Percentiles rank a stretch among this genome's conserved stretches.
Conservation (phyloP, 2,797 vertebrate genomes). For the Odontamblyopus rebecca region DNA sequence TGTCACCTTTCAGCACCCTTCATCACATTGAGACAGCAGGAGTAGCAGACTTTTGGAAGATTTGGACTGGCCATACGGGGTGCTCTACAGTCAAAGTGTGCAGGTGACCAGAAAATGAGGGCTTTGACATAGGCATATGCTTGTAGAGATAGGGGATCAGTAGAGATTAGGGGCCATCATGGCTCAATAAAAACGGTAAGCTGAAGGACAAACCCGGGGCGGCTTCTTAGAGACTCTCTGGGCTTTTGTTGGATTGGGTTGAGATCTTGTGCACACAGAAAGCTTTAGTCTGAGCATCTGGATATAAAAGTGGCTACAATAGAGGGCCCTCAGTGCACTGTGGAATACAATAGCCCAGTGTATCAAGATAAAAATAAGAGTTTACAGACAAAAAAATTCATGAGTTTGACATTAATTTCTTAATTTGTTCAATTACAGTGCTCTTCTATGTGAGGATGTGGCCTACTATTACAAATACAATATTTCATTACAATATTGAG, state of each 20-base stretch:
- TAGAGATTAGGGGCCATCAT: conserved; percentile 71
- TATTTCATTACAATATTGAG: background rate
- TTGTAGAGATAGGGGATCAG: conserved; percentile 77
- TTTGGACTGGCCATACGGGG: conserved; percentile 58
- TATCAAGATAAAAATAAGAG: conserved; percentile 19
- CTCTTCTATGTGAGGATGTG: background rate
- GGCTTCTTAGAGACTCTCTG: conserved; percentile 58
- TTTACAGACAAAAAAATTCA: background rate
- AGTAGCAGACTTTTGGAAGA: conserved; percentile 40
- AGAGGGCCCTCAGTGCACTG: conserved; percentile 26
- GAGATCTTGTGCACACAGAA: conserved; percentile 49
- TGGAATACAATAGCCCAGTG: conserved; percentile 28
- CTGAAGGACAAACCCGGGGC: conserved; percentile 65
- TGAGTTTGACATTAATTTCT: background rate
- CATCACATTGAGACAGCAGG: conserved; percentile 55
- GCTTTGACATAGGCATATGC: conserved; percentile 77
- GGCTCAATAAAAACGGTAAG: conserved; percentile 69
- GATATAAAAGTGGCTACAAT: conserved; percentile 14
- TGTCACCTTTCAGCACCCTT: conserved; percentile 59
- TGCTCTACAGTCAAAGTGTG: conserved; percentile 71
- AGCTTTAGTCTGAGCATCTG: conserved; percentile 57
- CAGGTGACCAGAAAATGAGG: conserved; percentile 81
- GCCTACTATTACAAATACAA: background rate
- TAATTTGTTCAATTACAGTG: background rate
- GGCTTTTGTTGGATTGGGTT: conserved; percentile 67